Percentiles rank a stretch among this genome's conserved stretches.
phyloP scores from a whole-genome alignment of 2,888 invertebrate species.

The Chalcosyrphus nemorum region DNA sequence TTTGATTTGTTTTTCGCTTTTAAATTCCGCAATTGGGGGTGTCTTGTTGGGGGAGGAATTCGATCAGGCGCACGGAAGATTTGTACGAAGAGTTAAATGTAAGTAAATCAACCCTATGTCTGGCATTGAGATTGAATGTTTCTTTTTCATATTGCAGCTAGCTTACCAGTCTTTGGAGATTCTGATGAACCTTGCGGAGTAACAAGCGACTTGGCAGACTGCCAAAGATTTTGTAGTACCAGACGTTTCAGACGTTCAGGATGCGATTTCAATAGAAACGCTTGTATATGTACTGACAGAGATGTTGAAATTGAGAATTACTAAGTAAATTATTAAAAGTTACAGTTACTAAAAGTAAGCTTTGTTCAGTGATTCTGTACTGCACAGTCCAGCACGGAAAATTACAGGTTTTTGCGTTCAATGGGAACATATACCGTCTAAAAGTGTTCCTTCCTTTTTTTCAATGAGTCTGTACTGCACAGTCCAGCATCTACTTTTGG shows the following conservation, averaged over 20 bases:
- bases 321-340: no score
- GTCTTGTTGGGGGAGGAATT: not conserved
- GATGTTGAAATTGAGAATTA: slow-evolving; percentile 33
- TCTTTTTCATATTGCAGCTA: slow-evolving; percentile 10
- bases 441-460: no score
- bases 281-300: slow-evolving; percentile 46
- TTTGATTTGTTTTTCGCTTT: slow-evolving; percentile 20
- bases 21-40: not conserved
- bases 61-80: slow-evolving; percentile 8
- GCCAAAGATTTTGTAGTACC: slow-evolving; percentile 26
- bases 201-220: slow-evolving; percentile 11
- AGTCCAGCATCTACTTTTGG: no score
- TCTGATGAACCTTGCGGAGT: not conserved
- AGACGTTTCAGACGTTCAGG: slow-evolving; percentile 16
- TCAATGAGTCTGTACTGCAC: no score
- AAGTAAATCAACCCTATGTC: not conserved
- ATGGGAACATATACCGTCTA: no score
- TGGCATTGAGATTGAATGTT: not conserved
- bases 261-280: slow-evolving; percentile 18
- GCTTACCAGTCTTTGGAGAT: slow-evolving; percentile 16
- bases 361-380: no score
- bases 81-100: slow-evolving; percentile 32
- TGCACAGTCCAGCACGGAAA: no score
- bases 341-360: no score
- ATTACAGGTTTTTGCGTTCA: no score